Percentiles rank a stretch among this genome's conserved stretches.
phyloP scores from a whole-genome alignment of 2,113 vertebrate species.

The Leuciscus idus region DNA sequence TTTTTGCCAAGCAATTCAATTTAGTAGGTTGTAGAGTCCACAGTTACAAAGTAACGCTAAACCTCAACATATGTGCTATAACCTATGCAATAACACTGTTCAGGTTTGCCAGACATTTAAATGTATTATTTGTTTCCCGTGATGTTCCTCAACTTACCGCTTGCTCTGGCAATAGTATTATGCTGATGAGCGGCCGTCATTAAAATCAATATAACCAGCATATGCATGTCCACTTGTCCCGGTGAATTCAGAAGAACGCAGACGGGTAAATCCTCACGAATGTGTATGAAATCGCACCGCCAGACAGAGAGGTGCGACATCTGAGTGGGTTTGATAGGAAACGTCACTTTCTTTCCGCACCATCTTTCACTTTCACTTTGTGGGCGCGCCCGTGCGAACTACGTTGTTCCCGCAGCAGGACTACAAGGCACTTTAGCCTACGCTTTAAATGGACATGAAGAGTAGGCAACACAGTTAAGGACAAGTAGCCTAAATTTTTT shows the following conservation, averaged over 20 bases:
- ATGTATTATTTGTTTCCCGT: too few species aligned
- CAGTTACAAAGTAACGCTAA: background rate
- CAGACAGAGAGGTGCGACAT: background rate
- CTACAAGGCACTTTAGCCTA: background rate
- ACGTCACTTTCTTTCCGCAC: background rate
- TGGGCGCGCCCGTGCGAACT: background rate
- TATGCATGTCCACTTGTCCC: slow-evolving; percentile 7
- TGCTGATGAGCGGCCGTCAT: background rate
- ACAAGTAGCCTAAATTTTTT: background rate
- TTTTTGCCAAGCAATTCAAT: background rate
- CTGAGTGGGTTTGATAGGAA: background rate
- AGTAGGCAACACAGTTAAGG: background rate
- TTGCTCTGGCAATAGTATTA: background rate
- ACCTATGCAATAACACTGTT: background rate
- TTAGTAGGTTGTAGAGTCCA: background rate
- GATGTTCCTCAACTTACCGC: background rate
- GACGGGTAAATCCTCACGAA: background rate
- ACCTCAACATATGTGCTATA: background rate
- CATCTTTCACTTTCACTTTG: slow-evolving; percentile 16
- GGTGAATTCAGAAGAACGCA: background rate
- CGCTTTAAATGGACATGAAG: background rate
- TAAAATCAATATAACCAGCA: background rate
- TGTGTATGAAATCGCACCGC: background rate
- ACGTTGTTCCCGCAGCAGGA: background rate
- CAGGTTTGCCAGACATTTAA: background rate